Evolutionary conservation across 2,797 vertebrate species (phyloP).

Genomic region (Gambusia yucatana): DNA sequence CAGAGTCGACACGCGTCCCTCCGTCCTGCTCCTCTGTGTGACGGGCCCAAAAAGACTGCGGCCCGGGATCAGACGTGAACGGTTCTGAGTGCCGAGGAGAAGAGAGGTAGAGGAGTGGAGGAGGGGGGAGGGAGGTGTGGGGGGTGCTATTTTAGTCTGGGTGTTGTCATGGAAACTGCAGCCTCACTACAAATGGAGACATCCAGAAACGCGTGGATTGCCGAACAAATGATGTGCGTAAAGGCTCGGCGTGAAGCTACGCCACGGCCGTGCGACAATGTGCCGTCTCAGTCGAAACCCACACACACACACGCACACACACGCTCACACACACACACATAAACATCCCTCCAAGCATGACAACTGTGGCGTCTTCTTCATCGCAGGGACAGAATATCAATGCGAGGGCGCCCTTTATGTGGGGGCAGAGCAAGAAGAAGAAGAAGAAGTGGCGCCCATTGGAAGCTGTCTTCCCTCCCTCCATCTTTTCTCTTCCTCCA

Average conservation of each 20-base stretch:
- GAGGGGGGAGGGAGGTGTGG: slow-evolving; percentile 26
- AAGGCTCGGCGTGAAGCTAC: slow-evolving; percentile 59
- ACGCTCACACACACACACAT: slow-evolving; percentile 26
- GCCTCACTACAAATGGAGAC: slow-evolving; percentile 85
- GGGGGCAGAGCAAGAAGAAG: slow-evolving; percentile 28
- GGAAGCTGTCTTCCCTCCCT: slow-evolving; percentile 10
- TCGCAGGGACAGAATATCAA: slow-evolving; percentile 66
- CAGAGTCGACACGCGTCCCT: slow-evolving; percentile 29
- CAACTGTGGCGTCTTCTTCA: slow-evolving; percentile 54
- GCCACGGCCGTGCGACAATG: slow-evolving; percentile 56
- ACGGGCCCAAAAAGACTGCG: slow-evolving; percentile 47
- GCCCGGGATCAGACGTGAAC: slow-evolving; percentile 68
- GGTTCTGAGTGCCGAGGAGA: slow-evolving; percentile 56
- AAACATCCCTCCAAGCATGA: slow-evolving; percentile 40
- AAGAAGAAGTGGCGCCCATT: slow-evolving; percentile 52
- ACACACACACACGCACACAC: slow-evolving; percentile 35
- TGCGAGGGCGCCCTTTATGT: slow-evolving; percentile 48
- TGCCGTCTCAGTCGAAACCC: slow-evolving; percentile 45
- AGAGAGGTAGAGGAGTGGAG: not conserved
- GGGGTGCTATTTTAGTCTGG: slow-evolving; percentile 82
- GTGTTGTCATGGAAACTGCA: slow-evolving; percentile 87
- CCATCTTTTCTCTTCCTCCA: slow-evolving; percentile 44
- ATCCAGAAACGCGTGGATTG: slow-evolving; percentile 80
- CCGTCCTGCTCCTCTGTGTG: slow-evolving; percentile 33
- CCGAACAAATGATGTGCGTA: slow-evolving; percentile 74